Conservation (phyloP, 2,113 vertebrate species). For the Amblyopsis rosae region DNA sequence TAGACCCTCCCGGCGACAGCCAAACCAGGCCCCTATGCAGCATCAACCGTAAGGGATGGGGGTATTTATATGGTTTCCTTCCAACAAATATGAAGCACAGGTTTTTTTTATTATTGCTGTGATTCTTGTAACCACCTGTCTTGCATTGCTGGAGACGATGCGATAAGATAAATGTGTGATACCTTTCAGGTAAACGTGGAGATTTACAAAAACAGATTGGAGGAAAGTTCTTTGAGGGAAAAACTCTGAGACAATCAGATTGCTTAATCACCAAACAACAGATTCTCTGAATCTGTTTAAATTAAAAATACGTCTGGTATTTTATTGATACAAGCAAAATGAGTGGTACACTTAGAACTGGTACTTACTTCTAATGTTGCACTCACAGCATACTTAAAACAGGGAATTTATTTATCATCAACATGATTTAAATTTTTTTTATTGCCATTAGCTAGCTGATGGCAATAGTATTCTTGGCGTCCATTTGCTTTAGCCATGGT, state of each 20-base stretch:
- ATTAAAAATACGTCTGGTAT: conserved; percentile 17
- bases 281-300: conserved; percentile 10
- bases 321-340: conserved; percentile 18
- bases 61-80: no score
- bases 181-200: conserved; percentile 12
- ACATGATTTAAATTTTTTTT: no score
- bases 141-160: neutral
- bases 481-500: no score
- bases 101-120: no score
- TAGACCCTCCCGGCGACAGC: no score
- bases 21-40: no score
- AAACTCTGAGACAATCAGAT: conserved; percentile 42
- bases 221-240: conserved; percentile 27
- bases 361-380: neutral
- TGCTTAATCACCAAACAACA: conserved; percentile 36
- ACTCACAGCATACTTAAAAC: neutral
- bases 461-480: no score
- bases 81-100: no score
- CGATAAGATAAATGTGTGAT: conserved; percentile 41
- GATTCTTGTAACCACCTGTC: no score
- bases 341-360: neutral
- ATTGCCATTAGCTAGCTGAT: no score
- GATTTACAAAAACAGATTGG: conserved; percentile 48
- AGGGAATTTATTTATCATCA: no score
- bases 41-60: no score